Evolutionary conservation across 2,888 invertebrate genomes (phyloP).

Genomic region (Netelia fuscicornis): DNA sequence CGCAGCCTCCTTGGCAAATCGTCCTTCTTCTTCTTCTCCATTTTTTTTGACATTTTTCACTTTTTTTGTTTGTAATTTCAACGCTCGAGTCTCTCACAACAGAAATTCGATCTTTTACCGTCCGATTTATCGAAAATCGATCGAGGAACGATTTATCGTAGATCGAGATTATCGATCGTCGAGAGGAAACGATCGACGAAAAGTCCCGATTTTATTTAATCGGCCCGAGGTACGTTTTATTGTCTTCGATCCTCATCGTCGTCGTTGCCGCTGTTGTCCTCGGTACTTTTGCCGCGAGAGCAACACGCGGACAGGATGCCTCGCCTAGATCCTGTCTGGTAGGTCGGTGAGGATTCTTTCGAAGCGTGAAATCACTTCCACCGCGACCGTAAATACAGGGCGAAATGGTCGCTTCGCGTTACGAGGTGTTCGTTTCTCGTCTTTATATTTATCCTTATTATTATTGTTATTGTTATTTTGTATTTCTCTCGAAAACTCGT

Average conservation of each 20-base stretch:
- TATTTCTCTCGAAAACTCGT: conserved; percentile 20
- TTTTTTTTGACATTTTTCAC: conserved; percentile 1
- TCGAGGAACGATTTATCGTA: no score
- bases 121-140: no score
- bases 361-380: conserved; percentile 84
- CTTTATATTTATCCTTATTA: conserved; percentile 16
- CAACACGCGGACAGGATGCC: conserved; percentile 79
- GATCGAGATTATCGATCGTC: no score
- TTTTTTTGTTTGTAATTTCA: conserved; percentile 1
- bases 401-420: conserved; percentile 66
- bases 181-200: no score
- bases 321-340: conserved; percentile 83
- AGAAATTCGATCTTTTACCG: no score
- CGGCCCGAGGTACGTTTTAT: no score
- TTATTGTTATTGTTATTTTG: not conserved
- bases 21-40: not conserved
- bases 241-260: not conserved
- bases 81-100: not conserved
- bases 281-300: conserved; percentile 42
- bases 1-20: conserved; percentile 20
- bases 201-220: no score
- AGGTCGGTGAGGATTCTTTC: conserved; percentile 75
- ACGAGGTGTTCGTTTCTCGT: conserved; percentile 60
- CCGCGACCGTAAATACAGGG: conserved; percentile 75
- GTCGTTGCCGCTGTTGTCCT: conserved; percentile 4